Evolutionary conservation across 2,797 vertebrate species (phyloP), one percentile per base, ranked within the genome.

Genomic region (Pristis pectinata): DNA sequence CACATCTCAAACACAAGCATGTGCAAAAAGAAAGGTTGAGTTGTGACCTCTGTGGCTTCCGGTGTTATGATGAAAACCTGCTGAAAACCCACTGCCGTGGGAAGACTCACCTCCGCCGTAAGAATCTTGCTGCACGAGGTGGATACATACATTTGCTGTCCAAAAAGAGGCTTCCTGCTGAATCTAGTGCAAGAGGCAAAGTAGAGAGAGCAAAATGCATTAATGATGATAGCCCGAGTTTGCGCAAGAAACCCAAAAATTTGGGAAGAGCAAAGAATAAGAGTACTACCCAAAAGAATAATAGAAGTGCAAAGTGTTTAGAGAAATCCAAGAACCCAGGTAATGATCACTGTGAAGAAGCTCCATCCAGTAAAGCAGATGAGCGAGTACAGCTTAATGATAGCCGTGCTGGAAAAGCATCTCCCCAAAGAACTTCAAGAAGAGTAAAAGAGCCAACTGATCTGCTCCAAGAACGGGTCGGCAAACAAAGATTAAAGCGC

Each of bases 11-110:
- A 17, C 95, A 93, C 89, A 96, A 93, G 22, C 95, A 94, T 1
- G 95, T 95, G 93, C 95, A 96, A 44, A 96, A 83, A 83, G 95
- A 77, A 59, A 27, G 95, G 72, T 97, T 97, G 79, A 96, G 95
- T 70, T 98, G 97, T 94, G 97, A 97, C 61, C 96, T 97, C 41
- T 97, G 96, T 95, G 97, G 97, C 95, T 97, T 97, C 95, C 97
- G 96, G 24, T 97, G 96, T 93, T 61, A 93, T 64, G 97, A 97
- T 67, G 96, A 96, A 95, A 96, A 95, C 95, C 95, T 96, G 80
- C 94, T 97, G 85, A 96, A 96, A 24, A 95, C 96, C 87, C 97
- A 97, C 95, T 96, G 95, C 94, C 97, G 97, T 87, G 96, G 97
- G n/a, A 97, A 97, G 94, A 97, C 96, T 0, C 97, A 97, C 89